Evolutionary conservation across 2,888 invertebrate species (phyloP).

Genomic region (Formica aserva): DNA sequence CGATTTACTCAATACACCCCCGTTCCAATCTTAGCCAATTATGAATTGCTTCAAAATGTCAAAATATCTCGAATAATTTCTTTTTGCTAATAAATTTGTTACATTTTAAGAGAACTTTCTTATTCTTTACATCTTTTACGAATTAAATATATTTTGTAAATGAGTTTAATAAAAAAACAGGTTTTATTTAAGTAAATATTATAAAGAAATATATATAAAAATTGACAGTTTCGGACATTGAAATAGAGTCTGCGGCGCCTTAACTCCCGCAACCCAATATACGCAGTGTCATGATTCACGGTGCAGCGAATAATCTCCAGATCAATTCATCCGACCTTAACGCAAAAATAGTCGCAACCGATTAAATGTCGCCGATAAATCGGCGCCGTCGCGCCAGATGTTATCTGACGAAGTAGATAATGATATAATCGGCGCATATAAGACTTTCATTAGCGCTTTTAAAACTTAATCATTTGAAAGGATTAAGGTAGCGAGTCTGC

Average conservation of each 20-base stretch:
- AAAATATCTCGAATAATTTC: not conserved
- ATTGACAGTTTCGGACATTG: not conserved
- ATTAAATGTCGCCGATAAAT: conserved; percentile 30
- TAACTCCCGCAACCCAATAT: conserved; percentile 69
- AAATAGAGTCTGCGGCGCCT: conserved; percentile 65
- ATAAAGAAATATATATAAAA: not conserved
- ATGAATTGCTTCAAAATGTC: not conserved
- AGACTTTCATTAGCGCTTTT: conserved; percentile 13
- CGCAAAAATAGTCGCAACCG: not conserved
- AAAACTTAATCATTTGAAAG: not conserved
- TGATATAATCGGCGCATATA: not conserved
- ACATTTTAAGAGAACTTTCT: not conserved
- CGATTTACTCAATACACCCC: not conserved
- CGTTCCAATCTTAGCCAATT: not conserved
- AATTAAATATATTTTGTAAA: not conserved
- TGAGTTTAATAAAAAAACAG: not conserved
- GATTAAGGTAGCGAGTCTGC: not conserved
- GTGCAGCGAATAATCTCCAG: not conserved
- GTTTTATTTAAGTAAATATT: conserved; percentile 1
- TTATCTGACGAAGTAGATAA: not conserved
- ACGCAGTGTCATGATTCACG: conserved; percentile 48
- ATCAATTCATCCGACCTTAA: not conserved
- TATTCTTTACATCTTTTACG: not conserved
- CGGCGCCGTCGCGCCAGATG: not conserved
- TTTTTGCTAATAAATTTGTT: not conserved